phyloP scores from a whole-genome alignment of 2,797 vertebrate genomes.

The Platyrinchus mystaceus region DNA sequence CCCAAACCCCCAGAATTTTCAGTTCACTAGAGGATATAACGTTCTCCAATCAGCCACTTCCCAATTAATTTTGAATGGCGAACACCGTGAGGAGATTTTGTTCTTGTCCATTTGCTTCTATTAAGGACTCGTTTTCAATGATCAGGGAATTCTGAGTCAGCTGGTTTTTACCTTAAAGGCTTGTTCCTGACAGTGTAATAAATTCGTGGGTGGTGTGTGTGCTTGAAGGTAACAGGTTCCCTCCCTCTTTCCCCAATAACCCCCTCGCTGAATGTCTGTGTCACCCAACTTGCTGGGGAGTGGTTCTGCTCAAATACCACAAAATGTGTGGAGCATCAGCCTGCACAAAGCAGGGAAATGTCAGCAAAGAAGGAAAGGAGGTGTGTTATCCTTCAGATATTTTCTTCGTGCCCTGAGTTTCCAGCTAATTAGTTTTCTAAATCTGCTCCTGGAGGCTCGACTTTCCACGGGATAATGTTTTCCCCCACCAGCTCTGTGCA shows the following conservation, averaged over 20 bases:
- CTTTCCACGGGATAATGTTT: conserved; percentile 11
- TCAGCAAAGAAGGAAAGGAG: conserved; percentile 18
- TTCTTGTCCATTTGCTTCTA: conserved; percentile 67
- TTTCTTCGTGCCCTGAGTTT: conserved; percentile 27
- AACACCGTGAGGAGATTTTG: conserved; percentile 27
- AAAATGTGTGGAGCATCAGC: not conserved
- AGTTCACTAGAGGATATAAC: conserved; percentile 43
- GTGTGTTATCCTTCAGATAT: conserved; percentile 18
- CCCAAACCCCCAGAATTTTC: not conserved
- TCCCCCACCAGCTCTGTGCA: not conserved
- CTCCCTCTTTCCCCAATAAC: conserved; percentile 17
- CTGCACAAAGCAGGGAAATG: conserved; percentile 34
- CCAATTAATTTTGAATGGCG: conserved; percentile 66
- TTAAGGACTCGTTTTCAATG: conserved; percentile 72
- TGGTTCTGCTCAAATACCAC: conserved; percentile 62
- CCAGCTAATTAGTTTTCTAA: conserved; percentile 67
- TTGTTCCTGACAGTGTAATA: conserved; percentile 70
- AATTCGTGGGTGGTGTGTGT: conserved; percentile 36
- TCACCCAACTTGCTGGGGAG: conserved; percentile 34
- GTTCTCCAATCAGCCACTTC: conserved; percentile 58
- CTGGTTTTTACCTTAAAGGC: conserved; percentile 73
- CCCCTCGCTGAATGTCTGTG: conserved; percentile 42
- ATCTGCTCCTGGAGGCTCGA: conserved; percentile 24
- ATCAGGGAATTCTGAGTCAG: conserved; percentile 75
- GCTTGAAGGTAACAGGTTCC: conserved; percentile 38